Conservation (phyloP, 2,888 invertebrate genomes). For the Thalpophila matura region DNA sequence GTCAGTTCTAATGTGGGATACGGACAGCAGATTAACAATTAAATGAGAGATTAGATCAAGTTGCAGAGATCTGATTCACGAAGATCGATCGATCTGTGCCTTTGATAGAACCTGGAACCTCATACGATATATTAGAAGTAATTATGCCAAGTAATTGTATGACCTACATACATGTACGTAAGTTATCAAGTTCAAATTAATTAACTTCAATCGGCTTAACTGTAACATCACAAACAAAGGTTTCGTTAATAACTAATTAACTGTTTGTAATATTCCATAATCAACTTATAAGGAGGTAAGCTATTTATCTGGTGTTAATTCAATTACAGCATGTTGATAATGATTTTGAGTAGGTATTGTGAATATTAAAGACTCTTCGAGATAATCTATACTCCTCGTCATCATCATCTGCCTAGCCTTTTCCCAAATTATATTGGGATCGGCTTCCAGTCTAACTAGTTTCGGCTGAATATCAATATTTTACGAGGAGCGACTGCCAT, state of each 20-base stretch:
- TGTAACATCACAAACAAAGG: constrained; percentile 48
- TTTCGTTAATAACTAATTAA: constrained; percentile 41
- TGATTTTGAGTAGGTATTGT: constrained; percentile 3
- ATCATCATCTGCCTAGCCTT: no score
- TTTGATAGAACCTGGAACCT: not conserved
- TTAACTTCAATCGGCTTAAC: constrained; percentile 37
- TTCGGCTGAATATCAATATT: no score
- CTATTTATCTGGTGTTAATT: constrained; percentile 30
- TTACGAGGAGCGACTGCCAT: no score
- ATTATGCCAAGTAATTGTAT: constrained; percentile 14
- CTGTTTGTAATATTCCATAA: constrained; percentile 29
- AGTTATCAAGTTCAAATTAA: constrained; percentile 33
- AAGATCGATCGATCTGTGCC: not conserved
- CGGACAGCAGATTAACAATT: no score
- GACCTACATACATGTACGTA: not conserved
- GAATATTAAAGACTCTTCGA: not conserved
- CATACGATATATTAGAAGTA: not conserved
- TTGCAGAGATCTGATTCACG: no score
- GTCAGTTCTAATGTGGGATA: no score
- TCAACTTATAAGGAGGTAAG: not conserved
- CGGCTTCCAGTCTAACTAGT: no score
- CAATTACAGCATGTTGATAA: not conserved
- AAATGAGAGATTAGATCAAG: no score
- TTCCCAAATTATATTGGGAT: no score
- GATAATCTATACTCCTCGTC: no score